Evolutionary conservation across 2,888 invertebrate species (phyloP), one percentile per base, ranked within the genome.

Genomic region (Eupithecia dodoneata): DNA sequence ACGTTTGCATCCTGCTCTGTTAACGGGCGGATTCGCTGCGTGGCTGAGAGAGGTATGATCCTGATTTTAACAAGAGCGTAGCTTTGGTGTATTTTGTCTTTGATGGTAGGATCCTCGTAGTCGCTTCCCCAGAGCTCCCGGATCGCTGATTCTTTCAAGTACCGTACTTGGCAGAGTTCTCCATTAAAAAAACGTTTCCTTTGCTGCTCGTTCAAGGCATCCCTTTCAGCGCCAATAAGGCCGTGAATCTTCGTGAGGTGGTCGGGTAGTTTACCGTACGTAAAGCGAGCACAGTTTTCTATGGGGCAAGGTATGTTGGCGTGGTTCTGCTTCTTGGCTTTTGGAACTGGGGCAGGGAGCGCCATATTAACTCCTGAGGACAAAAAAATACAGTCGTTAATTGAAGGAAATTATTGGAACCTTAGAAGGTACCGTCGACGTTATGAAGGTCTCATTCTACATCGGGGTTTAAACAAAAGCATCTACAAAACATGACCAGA

Each of bases 291-390:
- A 83, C 95, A 95, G 85, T 95, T 95, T 85, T 95, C 95, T 59
- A 95, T 95, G 2, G 95, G 95, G 74, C 95, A 95, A 0, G 95
- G 95, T 47, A 95, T 95, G 84, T 95, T 95, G 0, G 95, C 95
- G 80, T 95, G 95, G 82, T 95, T 95, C 81, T 95, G 95, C 84
- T 95, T 95, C 80, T 95, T 95, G 1, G 95, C 90, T n/a, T 95
- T 91, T 4, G 89, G 85, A 41, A 86, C 87, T 71, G 91, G 83
- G n/a, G 89, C 83, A 69, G 92, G 90, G 15, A 92, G 82, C 67
- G 91, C 87, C 88, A 94, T 93, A 41, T n/a, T 75, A n/a, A 5
- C 71, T 82, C 79, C 91, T 88, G 90, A 65, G 76, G 84, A 86
- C 83, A 83, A 80, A 15, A 59, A 75, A 72, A 77, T n/a, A 44